phyloP scores from a whole-genome alignment of 2,888 invertebrate species.

The Thecophora atra region DNA sequence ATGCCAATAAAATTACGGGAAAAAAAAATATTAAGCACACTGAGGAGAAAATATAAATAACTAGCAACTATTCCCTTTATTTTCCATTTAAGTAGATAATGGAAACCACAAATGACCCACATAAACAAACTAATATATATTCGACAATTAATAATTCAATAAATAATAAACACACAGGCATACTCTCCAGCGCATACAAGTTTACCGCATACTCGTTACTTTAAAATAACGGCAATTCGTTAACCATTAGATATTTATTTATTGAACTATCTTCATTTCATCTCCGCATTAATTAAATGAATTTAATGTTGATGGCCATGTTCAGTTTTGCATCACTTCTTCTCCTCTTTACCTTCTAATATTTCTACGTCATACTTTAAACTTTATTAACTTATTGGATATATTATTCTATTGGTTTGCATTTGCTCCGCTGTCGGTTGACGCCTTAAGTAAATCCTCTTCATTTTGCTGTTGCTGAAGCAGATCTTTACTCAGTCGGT shows the following conservation, averaged over 20 bases:
- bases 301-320: too few relatives aligned
- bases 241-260: too few relatives aligned
- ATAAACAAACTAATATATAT: neutral
- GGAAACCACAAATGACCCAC: slow-evolving; percentile 14
- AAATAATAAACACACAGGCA: neutral
- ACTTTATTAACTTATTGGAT: too few relatives aligned
- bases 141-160: neutral
- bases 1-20: neutral
- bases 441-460: slow-evolving; percentile 41
- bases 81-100: slow-evolving; percentile 9
- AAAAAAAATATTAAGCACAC: too few relatives aligned
- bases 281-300: too few relatives aligned
- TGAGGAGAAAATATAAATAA: slow-evolving; percentile 14
- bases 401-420: neutral
- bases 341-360: neutral
- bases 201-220: too few relatives aligned
- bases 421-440: slow-evolving; percentile 32
- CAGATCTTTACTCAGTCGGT: slow-evolving; percentile 61
- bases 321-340: too few relatives aligned
- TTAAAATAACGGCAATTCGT: too few relatives aligned
- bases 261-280: too few relatives aligned
- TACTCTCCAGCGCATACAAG: slow-evolving; percentile 1
- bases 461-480: slow-evolving; percentile 54
- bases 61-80: too few relatives aligned
- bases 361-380: neutral